Evolutionary conservation across 30 jellyfish, hydroid and myxozoan genomes (phyloP).

Genomic region (Clytia hemisphaerica): DNA sequence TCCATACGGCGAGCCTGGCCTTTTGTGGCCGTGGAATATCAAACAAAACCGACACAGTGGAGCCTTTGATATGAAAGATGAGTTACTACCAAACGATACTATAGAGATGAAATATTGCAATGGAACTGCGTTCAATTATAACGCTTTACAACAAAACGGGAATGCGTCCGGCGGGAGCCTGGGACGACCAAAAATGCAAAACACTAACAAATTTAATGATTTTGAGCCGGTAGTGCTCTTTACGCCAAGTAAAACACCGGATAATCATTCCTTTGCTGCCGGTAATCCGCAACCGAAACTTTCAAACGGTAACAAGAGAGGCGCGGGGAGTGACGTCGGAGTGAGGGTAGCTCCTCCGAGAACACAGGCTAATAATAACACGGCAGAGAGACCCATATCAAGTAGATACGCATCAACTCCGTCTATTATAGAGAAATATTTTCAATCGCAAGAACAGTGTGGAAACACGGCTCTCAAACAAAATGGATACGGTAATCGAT

Average conservation of each 20-base stretch:
- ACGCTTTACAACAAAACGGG: no score
- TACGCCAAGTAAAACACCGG: neutral
- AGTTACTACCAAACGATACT: neutral
- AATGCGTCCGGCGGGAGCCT: neutral
- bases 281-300: neutral
- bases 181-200: neutral
- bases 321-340: neutral
- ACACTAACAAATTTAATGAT: neutral
- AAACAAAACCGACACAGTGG: slow-evolving; percentile 25
- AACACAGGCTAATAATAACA: neutral
- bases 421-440: slow-evolving; percentile 17
- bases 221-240: slow-evolving; percentile 15
- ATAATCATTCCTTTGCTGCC: neutral
- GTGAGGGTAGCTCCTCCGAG: neutral
- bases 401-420: neutral
- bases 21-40: slow-evolving; percentile 97
- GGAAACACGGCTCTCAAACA: neutral
- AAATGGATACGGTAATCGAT: neutral
- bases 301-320: neutral
- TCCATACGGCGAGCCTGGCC: slow-evolving; percentile 84
- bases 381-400: no score
- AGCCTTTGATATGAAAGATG: slow-evolving; percentile 15
- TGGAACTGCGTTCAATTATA: neutral
- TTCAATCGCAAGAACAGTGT: slow-evolving; percentile 8
- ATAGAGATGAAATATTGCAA: slow-evolving; percentile 1